Evolutionary conservation across 2,888 invertebrate genomes (phyloP).

Genomic region (Pelosia muscerda): DNA sequence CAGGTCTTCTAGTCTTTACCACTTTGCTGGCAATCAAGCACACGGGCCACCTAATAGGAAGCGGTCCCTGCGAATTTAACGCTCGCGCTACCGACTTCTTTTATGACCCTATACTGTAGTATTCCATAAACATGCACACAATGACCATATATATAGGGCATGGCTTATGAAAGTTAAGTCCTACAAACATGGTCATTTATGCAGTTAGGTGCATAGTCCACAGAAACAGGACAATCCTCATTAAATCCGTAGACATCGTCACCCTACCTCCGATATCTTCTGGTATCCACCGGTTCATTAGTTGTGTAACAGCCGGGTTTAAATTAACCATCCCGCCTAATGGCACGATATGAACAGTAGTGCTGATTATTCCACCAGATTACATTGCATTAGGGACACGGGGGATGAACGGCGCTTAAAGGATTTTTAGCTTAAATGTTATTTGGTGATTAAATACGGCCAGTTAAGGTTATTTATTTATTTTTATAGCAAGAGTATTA

Average conservation of each 20-base stretch:
- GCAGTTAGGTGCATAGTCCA: background rate
- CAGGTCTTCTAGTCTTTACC: no score
- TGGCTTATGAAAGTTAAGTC: no score
- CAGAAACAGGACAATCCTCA: background rate
- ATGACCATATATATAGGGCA: no score
- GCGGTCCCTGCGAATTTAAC: no score
- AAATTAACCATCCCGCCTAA: conserved; percentile 44
- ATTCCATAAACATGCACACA: no score
- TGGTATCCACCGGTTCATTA: conserved; percentile 46
- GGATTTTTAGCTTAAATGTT: conserved; percentile 10
- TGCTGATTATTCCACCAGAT: conserved; percentile 37
- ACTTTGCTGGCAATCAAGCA: no score
- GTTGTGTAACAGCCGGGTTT: conserved; percentile 45
- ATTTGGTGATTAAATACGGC: conserved; percentile 2
- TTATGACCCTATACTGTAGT: no score
- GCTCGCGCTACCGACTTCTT: no score
- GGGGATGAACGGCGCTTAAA: conserved; percentile 6
- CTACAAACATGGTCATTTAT: no score
- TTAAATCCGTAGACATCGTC: conserved; percentile 2
- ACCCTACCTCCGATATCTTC: conserved; percentile 32
- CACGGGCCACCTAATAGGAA: no score
- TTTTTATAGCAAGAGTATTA: background rate
- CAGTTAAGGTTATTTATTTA: background rate
- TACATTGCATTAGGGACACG: conserved; percentile 22
- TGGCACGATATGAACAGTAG: conserved; percentile 31